Base-by-base conservation (phyloP, 2,888 invertebrate genomes). In the Thalpophila matura region DNA sequence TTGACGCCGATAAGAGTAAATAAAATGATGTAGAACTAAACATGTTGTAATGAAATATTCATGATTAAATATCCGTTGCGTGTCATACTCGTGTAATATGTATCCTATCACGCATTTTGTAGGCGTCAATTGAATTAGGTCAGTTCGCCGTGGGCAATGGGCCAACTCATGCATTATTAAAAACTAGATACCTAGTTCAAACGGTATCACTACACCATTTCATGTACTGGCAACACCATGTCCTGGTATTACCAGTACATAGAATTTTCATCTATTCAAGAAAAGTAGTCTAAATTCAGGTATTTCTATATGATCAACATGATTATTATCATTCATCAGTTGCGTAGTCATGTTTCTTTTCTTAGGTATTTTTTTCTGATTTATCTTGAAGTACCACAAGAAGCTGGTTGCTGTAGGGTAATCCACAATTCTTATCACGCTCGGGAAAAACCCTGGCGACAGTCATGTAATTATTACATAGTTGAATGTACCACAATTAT, bases 111-210 rank as follows among this genome's bases (percentile, higher is more conserved):
- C 50, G 61, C 74, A 61, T 68, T 70, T 74, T 74, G 61, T 55
- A 69, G 51, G 55, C 63, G 55, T 74, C 71, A 69, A 74, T 74
- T 71, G 63, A 71, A 74, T 71, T 74, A 56, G 71, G 75, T 69
- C 70, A 74, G 62, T 45, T 16, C 26, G 16, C 9, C 38, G 43
- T 50, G 56, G 70, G 71, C 71, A 71, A 53, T 62, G 51, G 75
- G 53, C 69, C 71, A 74, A 43, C 49, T 74, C 55, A 74, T 71
- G 53, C 51, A 71, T 71, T 74, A 74, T 74, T 71, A 51, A 74
- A 56, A 69, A 45, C 53, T 27, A 49, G 26, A 56, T 62, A 45
- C 51, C 51, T 49, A 45, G 40, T 62, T 40, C 62, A 51, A 61
- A 74, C 47, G 51, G 58, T 45, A 53, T 27, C 3, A 31, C 7